A percentile compares a stretch with the other conserved stretches of the same genome.
These are phyloP conservation scores for Brachypteracias leptosomus DNA, from an alignment of 2,113 vertebrate genomes.

Conservation along the genomic window DNA sequence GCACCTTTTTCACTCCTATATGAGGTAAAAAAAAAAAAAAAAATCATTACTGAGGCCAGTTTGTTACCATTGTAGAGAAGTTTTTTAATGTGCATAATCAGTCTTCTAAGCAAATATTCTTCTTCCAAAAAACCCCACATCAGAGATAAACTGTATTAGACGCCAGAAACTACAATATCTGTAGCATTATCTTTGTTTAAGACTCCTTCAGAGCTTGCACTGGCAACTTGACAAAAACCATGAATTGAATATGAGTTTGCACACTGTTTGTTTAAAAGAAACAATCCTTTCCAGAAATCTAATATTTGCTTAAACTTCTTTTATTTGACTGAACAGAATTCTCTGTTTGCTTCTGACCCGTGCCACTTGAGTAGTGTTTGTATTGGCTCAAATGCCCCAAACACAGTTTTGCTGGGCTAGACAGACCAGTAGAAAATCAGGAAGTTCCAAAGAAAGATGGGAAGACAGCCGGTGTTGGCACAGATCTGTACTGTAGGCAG, in stretches of 20 bases:
- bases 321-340: slow-evolving; percentile 27
- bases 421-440: neutral
- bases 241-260: neutral
- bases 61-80: neutral
- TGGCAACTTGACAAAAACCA: neutral
- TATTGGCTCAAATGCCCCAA: slow-evolving; percentile 11
- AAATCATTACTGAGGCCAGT: no score
- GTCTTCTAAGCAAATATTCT: neutral
- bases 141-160: neutral
- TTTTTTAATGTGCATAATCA: neutral
- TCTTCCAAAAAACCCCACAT: neutral
- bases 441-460: neutral
- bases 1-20: neutral
- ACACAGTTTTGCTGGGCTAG: neutral
- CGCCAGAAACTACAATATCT: neutral
- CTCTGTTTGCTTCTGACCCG: slow-evolving; percentile 25
- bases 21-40: neutral
- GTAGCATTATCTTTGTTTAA: neutral
- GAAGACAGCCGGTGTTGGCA: neutral
- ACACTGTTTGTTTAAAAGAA: neutral
- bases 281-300: slow-evolving; percentile 8
- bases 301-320: slow-evolving; percentile 27
- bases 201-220: neutral
- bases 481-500: neutral
- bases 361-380: slow-evolving; percentile 5